Evolutionary conservation across 1,140 invertebrate species (phyloP).

Genomic region (Ceratosolen fusciceps): DNA sequence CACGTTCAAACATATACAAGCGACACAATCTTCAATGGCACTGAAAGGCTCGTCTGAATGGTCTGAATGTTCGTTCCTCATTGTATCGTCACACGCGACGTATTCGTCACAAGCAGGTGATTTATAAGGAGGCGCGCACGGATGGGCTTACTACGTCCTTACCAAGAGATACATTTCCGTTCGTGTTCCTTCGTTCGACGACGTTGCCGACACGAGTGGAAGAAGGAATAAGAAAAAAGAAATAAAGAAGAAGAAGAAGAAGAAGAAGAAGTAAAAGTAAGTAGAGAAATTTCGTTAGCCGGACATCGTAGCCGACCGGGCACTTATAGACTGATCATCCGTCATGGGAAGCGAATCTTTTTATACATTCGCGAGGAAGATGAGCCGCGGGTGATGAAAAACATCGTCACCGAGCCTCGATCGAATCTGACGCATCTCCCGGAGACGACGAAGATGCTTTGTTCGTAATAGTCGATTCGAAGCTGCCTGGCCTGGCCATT

Average conservation of each 20-base stretch:
- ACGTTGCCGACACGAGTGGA: neutral
- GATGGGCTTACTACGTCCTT: conserved; percentile 2
- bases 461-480: conserved; percentile 34
- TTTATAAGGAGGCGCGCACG: too few relatives aligned
- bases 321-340: conserved; percentile 32
- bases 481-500: conserved; percentile 29
- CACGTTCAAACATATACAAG: too few relatives aligned
- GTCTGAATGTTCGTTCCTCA: too few relatives aligned
- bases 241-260: too few relatives aligned
- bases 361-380: conserved; percentile 36
- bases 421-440: conserved; percentile 45
- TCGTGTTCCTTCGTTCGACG: neutral
- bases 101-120: too few relatives aligned
- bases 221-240: too few relatives aligned
- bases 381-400: conserved; percentile 7
- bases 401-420: conserved; percentile 40
- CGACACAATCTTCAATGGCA: too few relatives aligned
- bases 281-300: conserved; percentile 19
- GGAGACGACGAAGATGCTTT: conserved; percentile 22
- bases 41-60: too few relatives aligned
- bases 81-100: too few relatives aligned
- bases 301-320: conserved; percentile 26
- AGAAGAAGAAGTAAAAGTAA: conserved; percentile 12
- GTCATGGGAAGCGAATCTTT: conserved; percentile 29
- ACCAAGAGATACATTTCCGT: conserved; percentile 34